These are phyloP conservation scores for Byasa hedistus DNA, from an alignment of 2,888 invertebrate species.

Conservation along the genomic window DNA sequence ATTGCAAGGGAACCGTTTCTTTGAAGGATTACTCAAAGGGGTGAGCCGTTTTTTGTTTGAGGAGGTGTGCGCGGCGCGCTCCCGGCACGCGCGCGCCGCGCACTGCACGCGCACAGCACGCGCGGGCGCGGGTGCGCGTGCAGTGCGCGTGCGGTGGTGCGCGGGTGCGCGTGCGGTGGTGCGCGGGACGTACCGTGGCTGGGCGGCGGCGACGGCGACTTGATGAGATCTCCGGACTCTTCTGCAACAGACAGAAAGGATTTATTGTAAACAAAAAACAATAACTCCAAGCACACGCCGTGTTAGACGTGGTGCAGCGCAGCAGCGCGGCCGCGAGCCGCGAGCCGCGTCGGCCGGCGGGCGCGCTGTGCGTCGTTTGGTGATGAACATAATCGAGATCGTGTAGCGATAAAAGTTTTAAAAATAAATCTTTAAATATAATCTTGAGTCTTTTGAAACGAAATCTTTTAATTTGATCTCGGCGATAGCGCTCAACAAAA, in stretches of 20 bases:
- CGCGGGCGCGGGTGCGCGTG: background rate
- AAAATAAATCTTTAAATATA: too few relatives aligned
- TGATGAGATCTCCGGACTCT: constrained; percentile 83
- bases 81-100: constrained; percentile 26
- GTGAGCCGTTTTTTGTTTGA: constrained; percentile 27
- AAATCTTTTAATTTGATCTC: too few relatives aligned
- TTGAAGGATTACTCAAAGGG: constrained; percentile 25
- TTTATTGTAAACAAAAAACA: background rate
- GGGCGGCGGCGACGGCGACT: constrained; percentile 88
- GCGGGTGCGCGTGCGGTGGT: constrained; percentile 14
- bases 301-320: too few relatives aligned
- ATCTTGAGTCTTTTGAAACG: too few relatives aligned
- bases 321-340: too few relatives aligned
- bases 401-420: too few relatives aligned
- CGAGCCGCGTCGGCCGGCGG: too few relatives aligned
- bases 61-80: constrained; percentile 26
- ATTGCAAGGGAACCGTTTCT: constrained; percentile 19
- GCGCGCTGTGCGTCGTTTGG: too few relatives aligned
- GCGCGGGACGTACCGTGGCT: constrained; percentile 82
- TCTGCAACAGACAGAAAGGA: constrained; percentile 66
- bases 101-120: background rate
- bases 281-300: too few relatives aligned
- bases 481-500: too few relatives aligned
- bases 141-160: background rate
- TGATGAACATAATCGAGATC: too few relatives aligned